Evolutionary conservation across 1,140 invertebrate genomes (phyloP), one percentile per base, ranked within the genome.

Genomic region (Megalopta genalis): DNA sequence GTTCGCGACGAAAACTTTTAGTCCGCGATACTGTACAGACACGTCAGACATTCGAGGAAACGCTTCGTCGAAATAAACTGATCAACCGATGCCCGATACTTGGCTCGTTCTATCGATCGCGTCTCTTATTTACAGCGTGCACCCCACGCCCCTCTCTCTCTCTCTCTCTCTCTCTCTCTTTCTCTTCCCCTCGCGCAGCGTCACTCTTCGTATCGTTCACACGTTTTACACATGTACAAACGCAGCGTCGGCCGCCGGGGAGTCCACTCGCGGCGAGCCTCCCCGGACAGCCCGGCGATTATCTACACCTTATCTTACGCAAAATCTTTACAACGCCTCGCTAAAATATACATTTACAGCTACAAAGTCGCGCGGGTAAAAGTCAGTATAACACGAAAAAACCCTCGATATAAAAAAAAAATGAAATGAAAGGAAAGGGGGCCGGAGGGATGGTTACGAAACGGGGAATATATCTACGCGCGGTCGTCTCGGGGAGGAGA

Each of bases 261-360:
- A 0, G 14, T 12, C 0, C 46, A 32, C 65, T 27, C 54, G 65
- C 59, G 23, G 18, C 37, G 52, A 16, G 37, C 39, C 32, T n/a
- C 6, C 18, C 25, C 14, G 60, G 42, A 21, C 21, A 9, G 16
- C 23, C 60, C 80, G 78, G 70, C 71, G 16, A 14, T 81, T 59
- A 83, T 23, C 76, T 69, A 64, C 68, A 81, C 68, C 60, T 84
- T 72, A 80, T 16, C 63, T 86, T 83, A 83, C 60, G 63, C 69
- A 80, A 77, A 82, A 80, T 52, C 63, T 82, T 88, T 79, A 80
- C 76, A 80, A 74, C 64, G 37, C 82, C 42, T 82, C 42, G 65
- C 65, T 87, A 80, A 82, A 77, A 83, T 64, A 42, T 85, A 81
- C 81, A 67, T 77, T 72, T 54, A 71, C 52, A 49, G 77, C 27